Evolutionary conservation across 2,888 invertebrate genomes (phyloP).

Genomic region (Cylindroiulus punctatus): DNA sequence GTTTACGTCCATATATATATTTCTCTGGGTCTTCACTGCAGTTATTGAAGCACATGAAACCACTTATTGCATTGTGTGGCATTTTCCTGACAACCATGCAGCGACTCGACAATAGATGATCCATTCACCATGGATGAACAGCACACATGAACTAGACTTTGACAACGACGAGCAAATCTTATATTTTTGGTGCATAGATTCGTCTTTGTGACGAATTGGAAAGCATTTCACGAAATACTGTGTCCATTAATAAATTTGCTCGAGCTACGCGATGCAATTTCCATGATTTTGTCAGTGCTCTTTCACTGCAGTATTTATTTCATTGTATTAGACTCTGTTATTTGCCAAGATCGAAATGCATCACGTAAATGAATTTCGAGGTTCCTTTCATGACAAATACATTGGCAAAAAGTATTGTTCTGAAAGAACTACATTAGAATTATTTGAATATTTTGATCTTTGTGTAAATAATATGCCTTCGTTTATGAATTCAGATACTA

Average conservation of each 20-base stretch:
- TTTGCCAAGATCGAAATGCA: no score
- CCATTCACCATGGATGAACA: background rate
- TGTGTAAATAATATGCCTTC: no score
- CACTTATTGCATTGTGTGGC: conserved; percentile 24
- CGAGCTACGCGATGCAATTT: background rate
- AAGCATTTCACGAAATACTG: background rate
- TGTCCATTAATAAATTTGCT: background rate
- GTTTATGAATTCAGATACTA: no score
- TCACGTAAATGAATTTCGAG: background rate
- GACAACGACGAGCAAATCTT: background rate
- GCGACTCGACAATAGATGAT: conserved; percentile 17
- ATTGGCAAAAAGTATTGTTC: no score
- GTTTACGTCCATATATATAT: background rate
- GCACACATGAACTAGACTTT: background rate
- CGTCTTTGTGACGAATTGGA: background rate
- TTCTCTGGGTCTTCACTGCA: background rate
- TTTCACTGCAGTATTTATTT: background rate
- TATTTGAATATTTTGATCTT: no score
- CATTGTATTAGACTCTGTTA: no score
- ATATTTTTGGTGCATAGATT: background rate
- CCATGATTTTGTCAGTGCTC: background rate
- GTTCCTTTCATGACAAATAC: background rate
- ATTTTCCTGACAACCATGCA: background rate
- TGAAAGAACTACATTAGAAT: no score
- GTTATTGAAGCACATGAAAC: conserved; percentile 30